Evolutionary conservation across 2,113 vertebrate genomes (phyloP).

Genomic region (Notiomystis cincta): DNA sequence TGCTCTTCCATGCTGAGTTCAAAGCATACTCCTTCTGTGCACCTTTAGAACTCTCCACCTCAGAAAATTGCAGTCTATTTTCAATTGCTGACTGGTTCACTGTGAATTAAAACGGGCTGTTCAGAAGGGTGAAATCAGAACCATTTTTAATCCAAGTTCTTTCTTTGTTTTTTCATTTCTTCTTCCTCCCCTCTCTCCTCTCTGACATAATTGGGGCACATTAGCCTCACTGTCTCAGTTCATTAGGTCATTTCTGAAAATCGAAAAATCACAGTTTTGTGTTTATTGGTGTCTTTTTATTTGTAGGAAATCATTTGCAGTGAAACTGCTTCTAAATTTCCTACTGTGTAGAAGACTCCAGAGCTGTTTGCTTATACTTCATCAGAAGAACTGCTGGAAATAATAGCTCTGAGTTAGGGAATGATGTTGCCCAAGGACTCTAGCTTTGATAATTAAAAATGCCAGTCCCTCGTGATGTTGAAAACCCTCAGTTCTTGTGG

Average conservation of each 20-base stretch:
- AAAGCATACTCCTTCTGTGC: not conserved
- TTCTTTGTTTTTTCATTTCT: not conserved
- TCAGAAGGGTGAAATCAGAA: slow-evolving; percentile 11
- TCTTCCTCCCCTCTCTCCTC: not conserved
- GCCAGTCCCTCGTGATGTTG: not conserved
- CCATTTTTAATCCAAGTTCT: not conserved
- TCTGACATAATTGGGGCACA: not conserved
- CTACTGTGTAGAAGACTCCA: not conserved
- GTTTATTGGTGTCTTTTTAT: slow-evolving; percentile 11
- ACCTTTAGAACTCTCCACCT: not conserved
- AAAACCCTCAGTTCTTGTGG: not conserved
- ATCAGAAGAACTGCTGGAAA: slow-evolving; percentile 24
- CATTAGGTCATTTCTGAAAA: slow-evolving; percentile 45
- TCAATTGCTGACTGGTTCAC: not conserved
- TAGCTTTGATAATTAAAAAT: not conserved
- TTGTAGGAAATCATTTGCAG: not conserved
- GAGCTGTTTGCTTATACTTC: not conserved
- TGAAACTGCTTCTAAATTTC: slow-evolving; percentile 8
- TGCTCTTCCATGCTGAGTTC: not conserved
- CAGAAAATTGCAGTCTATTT: not conserved
- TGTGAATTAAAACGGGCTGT: not conserved
- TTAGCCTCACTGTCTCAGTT: slow-evolving; percentile 28
- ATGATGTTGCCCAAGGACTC: not conserved
- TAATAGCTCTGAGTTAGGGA: not conserved
- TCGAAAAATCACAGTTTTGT: not conserved